Conservation (phyloP, 2,797 vertebrate genomes). For the Microcaecilia unicolor region DNA sequence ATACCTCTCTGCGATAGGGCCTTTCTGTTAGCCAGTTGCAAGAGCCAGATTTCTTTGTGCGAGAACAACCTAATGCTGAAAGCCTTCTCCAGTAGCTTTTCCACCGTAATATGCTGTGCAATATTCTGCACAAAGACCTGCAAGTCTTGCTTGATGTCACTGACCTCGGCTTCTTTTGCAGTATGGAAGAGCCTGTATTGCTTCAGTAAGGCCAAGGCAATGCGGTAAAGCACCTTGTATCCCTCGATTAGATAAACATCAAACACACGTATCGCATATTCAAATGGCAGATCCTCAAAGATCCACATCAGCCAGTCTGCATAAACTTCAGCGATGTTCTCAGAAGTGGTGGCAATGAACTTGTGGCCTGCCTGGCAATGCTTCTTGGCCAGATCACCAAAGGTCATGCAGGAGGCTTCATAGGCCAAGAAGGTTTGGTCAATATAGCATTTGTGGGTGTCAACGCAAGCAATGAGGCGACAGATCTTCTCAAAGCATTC, state of each 20-base stretch:
- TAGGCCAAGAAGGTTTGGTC: conserved; percentile 75
- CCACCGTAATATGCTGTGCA: conserved; percentile 38
- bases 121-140: conserved; percentile 64
- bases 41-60: conserved; percentile 72
- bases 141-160: conserved; percentile 64
- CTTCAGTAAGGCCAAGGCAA: conserved; percentile 68
- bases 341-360: conserved; percentile 65
- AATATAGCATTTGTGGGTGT: conserved; percentile 68
- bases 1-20: conserved; percentile 66
- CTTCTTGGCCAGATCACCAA: conserved; percentile 77
- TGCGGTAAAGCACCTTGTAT: conserved; percentile 80
- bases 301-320: conserved; percentile 81
- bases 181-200: conserved; percentile 63
- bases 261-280: conserved; percentile 66
- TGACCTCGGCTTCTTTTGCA: conserved; percentile 54
- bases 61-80: conserved; percentile 71
- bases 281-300: conserved; percentile 72
- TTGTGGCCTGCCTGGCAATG: conserved; percentile 76
- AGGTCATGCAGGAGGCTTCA: conserved; percentile 77
- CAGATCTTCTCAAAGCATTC: conserved; percentile 72
- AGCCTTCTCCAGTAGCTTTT: conserved; percentile 66
- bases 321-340: conserved; percentile 76
- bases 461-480: conserved; percentile 61
- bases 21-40: conserved; percentile 75
- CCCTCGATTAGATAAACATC: conserved; percentile 78